Base-by-base conservation (phyloP, 2,888 invertebrate species). In the Melikaiella ostensackeni region DNA sequence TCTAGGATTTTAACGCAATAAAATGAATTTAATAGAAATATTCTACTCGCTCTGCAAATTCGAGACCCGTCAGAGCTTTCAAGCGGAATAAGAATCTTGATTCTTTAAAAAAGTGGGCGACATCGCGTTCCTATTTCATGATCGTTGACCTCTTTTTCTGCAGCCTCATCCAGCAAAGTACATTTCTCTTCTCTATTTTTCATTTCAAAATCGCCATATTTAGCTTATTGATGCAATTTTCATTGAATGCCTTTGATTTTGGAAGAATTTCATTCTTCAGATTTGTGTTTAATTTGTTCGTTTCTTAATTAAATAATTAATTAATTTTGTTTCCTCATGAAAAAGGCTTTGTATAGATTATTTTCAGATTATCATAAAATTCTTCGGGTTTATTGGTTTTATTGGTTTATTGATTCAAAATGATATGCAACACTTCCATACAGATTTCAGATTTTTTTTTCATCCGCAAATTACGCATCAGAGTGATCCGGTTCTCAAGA, bases 121-220 rank as follows among this genome's bases (percentile, higher is more conserved):
- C 64, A 64, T 42, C 66, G 46, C 66, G 57, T 59, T 74, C 59
- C 74, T 59, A 74, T 74, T 74, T 74, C 38, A 9, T 57, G 74
- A 57, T 74, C 55, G 59, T 74, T 74, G 74, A 74, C 74, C 74
- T 59, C 74, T 35, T 74, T 74, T 74, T 35, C 21, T 55, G 33
- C 30, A 33, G 74, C n/a, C 55, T 57, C 74, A 74, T 59, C 16
- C 21, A 42, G 19, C 24, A 55, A 33, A 55, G 55, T 16, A 35
- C 55, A 11, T 50, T 73, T 57, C 21, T 57, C 19, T 59, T 74
- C n/a, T 74, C 57, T 74, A 33, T 74, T 66, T 66, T 66, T 66
- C 13, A 27, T 46, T 66, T 30, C 9, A 2, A 27, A 66, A 46
- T 66, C 66, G 19, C 66, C 46, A 24, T 19, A 2, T 42, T 27